phyloP scores from a whole-genome alignment of 2,797 vertebrate genomes.

The Sarcophilus harrisii region DNA sequence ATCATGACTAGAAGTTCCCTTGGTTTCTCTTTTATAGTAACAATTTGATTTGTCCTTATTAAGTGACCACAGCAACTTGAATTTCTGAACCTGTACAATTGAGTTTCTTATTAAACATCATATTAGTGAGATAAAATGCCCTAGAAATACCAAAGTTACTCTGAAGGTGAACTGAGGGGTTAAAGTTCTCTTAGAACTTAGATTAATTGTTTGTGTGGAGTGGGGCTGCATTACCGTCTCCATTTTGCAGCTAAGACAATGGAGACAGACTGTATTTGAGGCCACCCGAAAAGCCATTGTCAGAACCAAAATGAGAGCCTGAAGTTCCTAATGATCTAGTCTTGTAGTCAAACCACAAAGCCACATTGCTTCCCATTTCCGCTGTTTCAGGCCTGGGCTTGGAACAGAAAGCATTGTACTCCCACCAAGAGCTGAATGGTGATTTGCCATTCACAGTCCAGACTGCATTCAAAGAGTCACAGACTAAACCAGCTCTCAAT shows the following conservation, averaged over 20 bases:
- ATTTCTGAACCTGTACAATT: neutral
- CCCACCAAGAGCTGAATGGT: neutral
- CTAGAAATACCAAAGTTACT: constrained; percentile 22
- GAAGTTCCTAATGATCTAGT: constrained; percentile 68
- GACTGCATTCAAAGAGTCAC: neutral
- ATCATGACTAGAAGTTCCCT: neutral
- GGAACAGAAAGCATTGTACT: neutral
- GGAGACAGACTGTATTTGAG: constrained; percentile 14
- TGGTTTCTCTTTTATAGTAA: constrained; percentile 13
- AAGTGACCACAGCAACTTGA: neutral
- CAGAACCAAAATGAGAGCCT: constrained; percentile 56
- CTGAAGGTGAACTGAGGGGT: neutral
- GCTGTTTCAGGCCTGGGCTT: constrained; percentile 36
- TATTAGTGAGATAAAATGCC: neutral
- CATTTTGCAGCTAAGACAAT: constrained; percentile 23
- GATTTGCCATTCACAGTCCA: constrained; percentile 54
- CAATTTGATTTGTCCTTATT: neutral
- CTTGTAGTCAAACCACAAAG: constrained; percentile 70
- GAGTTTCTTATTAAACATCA: constrained; percentile 5
- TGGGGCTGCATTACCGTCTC: neutral
- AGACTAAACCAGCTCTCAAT: constrained; percentile 47
- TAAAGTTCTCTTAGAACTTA: constrained; percentile 6
- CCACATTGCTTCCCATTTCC: constrained; percentile 74
- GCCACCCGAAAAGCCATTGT: constrained; percentile 30
- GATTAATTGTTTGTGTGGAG: neutral